phyloP scores from a whole-genome alignment of 2,888 invertebrate species.

The Eledone cirrhosa region DNA sequence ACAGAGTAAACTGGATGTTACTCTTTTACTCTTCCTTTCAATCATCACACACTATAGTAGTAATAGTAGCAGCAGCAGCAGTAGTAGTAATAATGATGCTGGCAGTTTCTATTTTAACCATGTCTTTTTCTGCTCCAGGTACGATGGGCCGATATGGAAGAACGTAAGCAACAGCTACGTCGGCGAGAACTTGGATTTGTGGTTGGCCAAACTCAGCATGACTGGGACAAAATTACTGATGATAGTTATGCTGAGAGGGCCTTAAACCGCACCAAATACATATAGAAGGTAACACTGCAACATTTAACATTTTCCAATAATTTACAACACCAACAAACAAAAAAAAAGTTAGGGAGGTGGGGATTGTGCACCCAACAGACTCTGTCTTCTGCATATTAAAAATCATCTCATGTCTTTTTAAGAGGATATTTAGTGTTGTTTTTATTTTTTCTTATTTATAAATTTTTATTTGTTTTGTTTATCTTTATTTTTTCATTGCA shows the following conservation, averaged over 20 bases:
- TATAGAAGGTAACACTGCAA: conserved; percentile 16
- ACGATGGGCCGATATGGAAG: conserved; percentile 97
- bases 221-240: conserved; percentile 91
- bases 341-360: too few species aligned
- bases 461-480: too few species aligned
- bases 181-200: conserved; percentile 96
- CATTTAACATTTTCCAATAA: too few species aligned
- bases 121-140: conserved; percentile 73
- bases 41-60: too few species aligned
- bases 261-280: conserved; percentile 90
- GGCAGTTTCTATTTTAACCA: neutral
- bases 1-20: too few species aligned
- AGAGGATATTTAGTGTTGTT: too few species aligned
- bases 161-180: conserved; percentile 87
- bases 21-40: neutral
- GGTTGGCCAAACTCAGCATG: conserved; percentile 94
- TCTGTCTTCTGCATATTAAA: too few species aligned
- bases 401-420: too few species aligned
- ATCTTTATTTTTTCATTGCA: too few species aligned
- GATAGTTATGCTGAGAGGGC: conserved; percentile 90
- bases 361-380: too few species aligned
- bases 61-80: neutral
- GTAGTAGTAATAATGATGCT: neutral
- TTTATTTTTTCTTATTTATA: too few species aligned
- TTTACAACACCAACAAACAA: too few species aligned